A percentile compares a stretch with the other conserved stretches of the same genome.
Conservation (phyloP, 64 coral and sea anemone genomes). For the Anthopleura sola region DNA sequence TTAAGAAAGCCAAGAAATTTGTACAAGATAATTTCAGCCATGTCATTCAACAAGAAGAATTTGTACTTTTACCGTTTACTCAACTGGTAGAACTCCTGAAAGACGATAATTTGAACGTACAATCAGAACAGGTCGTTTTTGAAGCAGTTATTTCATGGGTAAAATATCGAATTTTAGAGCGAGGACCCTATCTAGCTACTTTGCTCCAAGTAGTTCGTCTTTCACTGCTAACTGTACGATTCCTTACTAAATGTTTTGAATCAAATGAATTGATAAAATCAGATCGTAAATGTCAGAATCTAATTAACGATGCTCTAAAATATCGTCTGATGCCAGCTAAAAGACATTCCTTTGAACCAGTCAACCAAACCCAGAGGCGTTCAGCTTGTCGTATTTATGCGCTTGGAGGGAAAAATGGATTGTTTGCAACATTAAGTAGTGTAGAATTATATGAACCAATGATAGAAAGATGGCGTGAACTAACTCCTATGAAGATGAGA, state of each 20-base stretch:
- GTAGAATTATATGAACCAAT: constrained; percentile 74
- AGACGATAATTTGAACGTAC: constrained; percentile 83
- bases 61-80: constrained; percentile 42
- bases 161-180: constrained; percentile 57
- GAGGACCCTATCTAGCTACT: constrained; percentile 52
- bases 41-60: constrained; percentile 81
- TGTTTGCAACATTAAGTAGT: constrained; percentile 89
- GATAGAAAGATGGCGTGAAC: constrained; percentile 73
- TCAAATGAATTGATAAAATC: constrained; percentile 72
- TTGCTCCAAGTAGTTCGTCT: constrained; percentile 71
- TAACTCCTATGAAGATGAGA: constrained; percentile 72
- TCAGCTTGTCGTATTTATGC: constrained; percentile 76
- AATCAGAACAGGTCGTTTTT: constrained; percentile 84
- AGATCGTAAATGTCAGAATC: constrained; percentile 60
- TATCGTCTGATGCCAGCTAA: constrained; percentile 61
- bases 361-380: constrained; percentile 40
- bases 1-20: constrained; percentile 71
- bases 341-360: constrained; percentile 33
- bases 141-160: constrained; percentile 83
- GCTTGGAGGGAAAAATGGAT: constrained; percentile 87
- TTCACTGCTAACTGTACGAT: constrained; percentile 63
- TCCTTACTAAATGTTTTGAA: constrained; percentile 61
- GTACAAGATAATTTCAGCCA: constrained; percentile 82
- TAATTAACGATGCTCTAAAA: constrained; percentile 75
- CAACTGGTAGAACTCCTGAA: constrained; percentile 66